Conservation (phyloP, 2,797 vertebrate species). For the Esox masquinongy region DNA sequence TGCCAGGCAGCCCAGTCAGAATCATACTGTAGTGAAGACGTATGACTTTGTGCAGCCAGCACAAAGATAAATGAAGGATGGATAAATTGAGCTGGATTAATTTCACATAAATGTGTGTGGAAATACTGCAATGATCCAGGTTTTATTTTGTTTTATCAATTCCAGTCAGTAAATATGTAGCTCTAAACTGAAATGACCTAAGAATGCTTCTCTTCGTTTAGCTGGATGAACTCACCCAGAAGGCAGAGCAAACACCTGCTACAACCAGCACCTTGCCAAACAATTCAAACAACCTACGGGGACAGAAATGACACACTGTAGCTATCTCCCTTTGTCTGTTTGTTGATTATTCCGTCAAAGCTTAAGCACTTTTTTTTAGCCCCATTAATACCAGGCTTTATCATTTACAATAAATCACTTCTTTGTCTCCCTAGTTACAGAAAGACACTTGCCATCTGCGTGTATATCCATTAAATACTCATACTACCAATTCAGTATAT, state of each 20-base stretch:
- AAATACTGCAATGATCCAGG: not conserved
- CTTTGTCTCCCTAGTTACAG: constrained; percentile 47
- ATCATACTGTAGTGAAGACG: not conserved
- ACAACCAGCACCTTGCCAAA: not conserved
- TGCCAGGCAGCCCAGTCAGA: not conserved
- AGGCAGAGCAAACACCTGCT: constrained; percentile 23
- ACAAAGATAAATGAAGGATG: not conserved
- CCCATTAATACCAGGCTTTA: constrained; percentile 26
- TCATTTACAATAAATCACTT: constrained; percentile 41
- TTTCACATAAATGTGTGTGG: not conserved
- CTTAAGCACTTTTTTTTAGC: constrained; percentile 29
- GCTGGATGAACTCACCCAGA: constrained; percentile 12
- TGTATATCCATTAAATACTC: not conserved
- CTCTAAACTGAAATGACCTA: not conserved
- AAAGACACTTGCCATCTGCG: constrained; percentile 31
- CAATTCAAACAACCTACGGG: constrained; percentile 20
- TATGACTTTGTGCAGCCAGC: not conserved
- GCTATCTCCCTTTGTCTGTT: constrained; percentile 12
- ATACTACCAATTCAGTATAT: too few species aligned
- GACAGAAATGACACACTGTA: constrained; percentile 10
- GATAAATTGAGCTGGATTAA: not conserved
- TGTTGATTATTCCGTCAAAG: constrained; percentile 36
- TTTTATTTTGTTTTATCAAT: constrained; percentile 11
- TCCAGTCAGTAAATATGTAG: not conserved
- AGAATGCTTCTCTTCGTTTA: constrained; percentile 6